Conservation (phyloP, 1,140 invertebrate genomes). For the Panagrolaimus sp. region DNA sequence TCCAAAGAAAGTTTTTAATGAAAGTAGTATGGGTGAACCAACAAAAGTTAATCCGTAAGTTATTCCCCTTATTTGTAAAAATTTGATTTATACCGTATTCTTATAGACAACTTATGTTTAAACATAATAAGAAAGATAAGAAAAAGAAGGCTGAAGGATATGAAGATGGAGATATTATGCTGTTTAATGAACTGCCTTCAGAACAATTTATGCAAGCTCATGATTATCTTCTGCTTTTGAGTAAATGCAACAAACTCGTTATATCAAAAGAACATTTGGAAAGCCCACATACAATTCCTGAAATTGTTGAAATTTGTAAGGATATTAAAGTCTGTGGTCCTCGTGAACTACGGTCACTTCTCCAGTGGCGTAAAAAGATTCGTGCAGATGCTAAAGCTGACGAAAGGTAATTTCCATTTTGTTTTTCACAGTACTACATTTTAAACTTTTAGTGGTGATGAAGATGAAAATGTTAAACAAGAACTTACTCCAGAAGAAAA, state of each 20-base stretch:
- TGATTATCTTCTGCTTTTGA: constrained; percentile 71
- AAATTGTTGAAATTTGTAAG: constrained; percentile 86
- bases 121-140: constrained; percentile 48
- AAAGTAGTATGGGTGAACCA: constrained; percentile 66
- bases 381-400: constrained; percentile 26
- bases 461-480: constrained; percentile 42
- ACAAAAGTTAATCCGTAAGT: constrained; percentile 44
- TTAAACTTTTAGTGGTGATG: constrained; percentile 12
- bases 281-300: constrained; percentile 72
- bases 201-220: constrained; percentile 73
- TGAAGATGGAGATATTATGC: constrained; percentile 70
- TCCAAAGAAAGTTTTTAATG: constrained; percentile 88
- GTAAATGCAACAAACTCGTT: constrained; percentile 65
- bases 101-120: constrained; percentile 39
- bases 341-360: constrained; percentile 69
- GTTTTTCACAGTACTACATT: not conserved
- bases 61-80: too few relatives aligned
- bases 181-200: constrained; percentile 70
- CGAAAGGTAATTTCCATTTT: constrained; percentile 17
- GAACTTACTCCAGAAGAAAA: constrained; percentile 53
- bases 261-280: constrained; percentile 44
- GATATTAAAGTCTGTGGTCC: constrained; percentile 93
- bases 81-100: constrained; percentile 21
- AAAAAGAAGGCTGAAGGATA: constrained; percentile 86
- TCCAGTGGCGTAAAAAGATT: constrained; percentile 53